Evolutionary conservation across 2,888 invertebrate species (phyloP).

Genomic region (Orthosia cruda): DNA sequence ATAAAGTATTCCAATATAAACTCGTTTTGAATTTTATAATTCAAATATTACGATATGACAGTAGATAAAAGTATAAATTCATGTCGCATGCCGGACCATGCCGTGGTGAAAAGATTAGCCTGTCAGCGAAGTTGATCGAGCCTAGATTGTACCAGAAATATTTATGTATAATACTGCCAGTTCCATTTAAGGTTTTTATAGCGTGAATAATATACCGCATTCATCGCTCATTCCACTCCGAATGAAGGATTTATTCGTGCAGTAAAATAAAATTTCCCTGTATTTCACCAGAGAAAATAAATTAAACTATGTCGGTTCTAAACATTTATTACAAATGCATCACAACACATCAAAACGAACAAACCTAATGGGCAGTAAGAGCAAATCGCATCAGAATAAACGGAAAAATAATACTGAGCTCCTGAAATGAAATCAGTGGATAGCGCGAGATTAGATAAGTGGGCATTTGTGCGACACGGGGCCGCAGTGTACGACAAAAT

Average conservation of each 20-base stretch:
- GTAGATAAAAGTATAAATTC: conserved; percentile 10
- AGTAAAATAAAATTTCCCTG: conserved; percentile 5
- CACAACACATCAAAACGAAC: conserved; percentile 34
- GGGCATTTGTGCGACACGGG: conserved; percentile 56
- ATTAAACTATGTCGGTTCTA: conserved; percentile 8
- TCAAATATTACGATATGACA: no score
- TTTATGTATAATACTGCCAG: neutral
- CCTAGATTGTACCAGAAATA: neutral
- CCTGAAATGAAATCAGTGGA: conserved; percentile 62
- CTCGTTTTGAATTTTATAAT: no score
- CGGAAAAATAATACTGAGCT: conserved; percentile 58
- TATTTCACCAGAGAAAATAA: conserved; percentile 25
- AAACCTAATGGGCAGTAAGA: conserved; percentile 56
- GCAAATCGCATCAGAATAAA: conserved; percentile 57
- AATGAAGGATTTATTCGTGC: neutral
- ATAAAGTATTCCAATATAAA: no score
- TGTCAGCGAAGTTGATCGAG: neutral
- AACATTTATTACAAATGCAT: conserved; percentile 34
- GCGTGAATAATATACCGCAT: neutral
- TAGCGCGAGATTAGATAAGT: conserved; percentile 69
- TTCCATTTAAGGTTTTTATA: neutral
- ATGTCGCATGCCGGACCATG: conserved; percentile 14
- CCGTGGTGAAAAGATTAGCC: conserved; percentile 1
- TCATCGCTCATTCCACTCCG: neutral
- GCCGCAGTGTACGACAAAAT: conserved; percentile 44